phyloP scores from a whole-genome alignment of 2,797 vertebrate genomes.

The Halcyon chelicuti region DNA sequence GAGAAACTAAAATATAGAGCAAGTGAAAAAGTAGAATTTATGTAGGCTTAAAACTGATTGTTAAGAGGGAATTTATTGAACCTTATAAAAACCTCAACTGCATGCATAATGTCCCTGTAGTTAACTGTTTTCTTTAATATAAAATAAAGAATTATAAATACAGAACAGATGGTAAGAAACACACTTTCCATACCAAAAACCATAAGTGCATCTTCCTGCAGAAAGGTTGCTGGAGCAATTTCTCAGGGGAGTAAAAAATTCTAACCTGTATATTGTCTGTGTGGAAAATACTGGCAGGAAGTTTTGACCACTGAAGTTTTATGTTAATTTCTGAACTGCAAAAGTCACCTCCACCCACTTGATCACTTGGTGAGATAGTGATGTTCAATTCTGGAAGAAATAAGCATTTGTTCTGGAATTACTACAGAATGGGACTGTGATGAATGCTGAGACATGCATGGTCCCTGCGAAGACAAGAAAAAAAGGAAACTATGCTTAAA shows the following conservation, averaged over 20 bases:
- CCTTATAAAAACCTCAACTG: conserved; percentile 66
- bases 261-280: neutral
- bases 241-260: neutral
- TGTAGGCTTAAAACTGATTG: conserved; percentile 20
- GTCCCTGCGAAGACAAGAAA: neutral
- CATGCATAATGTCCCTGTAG: conserved; percentile 61
- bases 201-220: neutral
- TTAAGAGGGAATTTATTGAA: conserved; percentile 69
- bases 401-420: neutral
- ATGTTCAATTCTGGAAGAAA: neutral
- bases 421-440: neutral
- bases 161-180: conserved; percentile 71
- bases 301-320: neutral
- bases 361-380: neutral
- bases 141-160: conserved; percentile 67
- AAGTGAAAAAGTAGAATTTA: conserved; percentile 49
- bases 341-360: neutral
- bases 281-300: neutral
- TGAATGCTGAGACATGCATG: neutral
- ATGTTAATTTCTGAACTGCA: neutral
- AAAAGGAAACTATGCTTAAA: neutral
- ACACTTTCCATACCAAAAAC: conserved; percentile 45
- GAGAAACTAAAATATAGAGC: conserved; percentile 19
- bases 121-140: conserved; percentile 69
- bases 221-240: neutral